These are phyloP conservation scores for Drosophila oshimai DNA, from an alignment of 1,140 invertebrate genomes.

Conservation along the genomic window DNA sequence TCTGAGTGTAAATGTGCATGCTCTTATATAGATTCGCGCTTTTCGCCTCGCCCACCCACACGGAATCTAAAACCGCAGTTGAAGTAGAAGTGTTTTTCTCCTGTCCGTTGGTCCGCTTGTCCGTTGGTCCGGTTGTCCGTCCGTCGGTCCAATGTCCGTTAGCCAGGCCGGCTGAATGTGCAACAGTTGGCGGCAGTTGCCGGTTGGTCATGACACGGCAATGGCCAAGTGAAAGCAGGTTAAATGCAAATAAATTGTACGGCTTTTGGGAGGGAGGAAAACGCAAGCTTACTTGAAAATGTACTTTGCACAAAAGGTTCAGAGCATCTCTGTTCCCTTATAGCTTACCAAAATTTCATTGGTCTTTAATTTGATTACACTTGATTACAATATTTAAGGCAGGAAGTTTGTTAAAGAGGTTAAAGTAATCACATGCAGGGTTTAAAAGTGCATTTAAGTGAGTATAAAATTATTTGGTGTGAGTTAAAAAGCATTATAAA, in stretches of 20 bases:
- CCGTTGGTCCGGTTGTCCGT: not conserved
- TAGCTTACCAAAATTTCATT: conserved; percentile 7
- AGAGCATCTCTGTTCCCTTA: conserved; percentile 6
- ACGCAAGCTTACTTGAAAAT: conserved; percentile 22
- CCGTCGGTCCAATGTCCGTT: conserved; percentile 7
- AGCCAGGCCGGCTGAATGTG: conserved; percentile 28
- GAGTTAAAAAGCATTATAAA: too few species aligned
- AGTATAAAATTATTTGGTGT: too few species aligned
- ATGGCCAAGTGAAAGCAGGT: conserved; percentile 76
- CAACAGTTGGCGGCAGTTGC: conserved; percentile 59
- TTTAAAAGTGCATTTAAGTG: conserved; percentile 18
- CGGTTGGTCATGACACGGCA: conserved; percentile 65
- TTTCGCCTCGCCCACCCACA: conserved; percentile 40
- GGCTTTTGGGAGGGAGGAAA: not conserved
- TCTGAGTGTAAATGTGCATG: not conserved
- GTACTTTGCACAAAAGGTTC: conserved; percentile 22
- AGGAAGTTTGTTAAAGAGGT: conserved; percentile 26
- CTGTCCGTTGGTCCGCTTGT: conserved; percentile 8
- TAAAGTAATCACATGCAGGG: conserved; percentile 6
- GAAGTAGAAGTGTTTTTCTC: conserved; percentile 46
- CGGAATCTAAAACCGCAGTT: conserved; percentile 40
- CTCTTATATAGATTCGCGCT: conserved; percentile 10
- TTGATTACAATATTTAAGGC: conserved; percentile 68
- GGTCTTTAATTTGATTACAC: conserved; percentile 69
- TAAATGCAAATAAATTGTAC: conserved; percentile 78